Evolutionary conservation across 2,797 vertebrate species (phyloP).

Genomic region (Xyrichtys novacula): DNA sequence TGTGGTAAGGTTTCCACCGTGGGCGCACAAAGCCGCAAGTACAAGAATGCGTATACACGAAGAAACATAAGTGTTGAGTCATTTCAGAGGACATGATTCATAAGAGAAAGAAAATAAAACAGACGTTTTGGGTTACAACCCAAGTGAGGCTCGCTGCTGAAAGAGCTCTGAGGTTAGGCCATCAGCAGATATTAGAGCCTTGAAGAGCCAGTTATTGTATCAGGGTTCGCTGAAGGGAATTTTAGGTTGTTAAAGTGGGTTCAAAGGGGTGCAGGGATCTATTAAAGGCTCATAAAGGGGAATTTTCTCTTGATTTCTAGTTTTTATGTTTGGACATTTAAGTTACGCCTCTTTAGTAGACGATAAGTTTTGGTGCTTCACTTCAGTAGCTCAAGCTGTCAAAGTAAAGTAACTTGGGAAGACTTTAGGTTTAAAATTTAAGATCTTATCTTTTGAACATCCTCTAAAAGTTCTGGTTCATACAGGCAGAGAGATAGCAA

Average conservation of each 20-base stretch:
- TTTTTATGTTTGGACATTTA: too few species aligned
- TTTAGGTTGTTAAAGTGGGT: conserved; percentile 23
- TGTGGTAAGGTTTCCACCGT: conserved; percentile 49
- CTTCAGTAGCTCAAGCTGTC: too few species aligned
- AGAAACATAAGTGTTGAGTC: conserved; percentile 54
- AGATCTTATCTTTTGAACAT: not conserved
- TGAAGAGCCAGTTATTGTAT: conserved; percentile 11
- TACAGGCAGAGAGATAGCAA: not conserved
- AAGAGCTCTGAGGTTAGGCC: conserved; percentile 26
- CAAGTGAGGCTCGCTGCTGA: conserved; percentile 12
- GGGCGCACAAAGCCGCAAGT: conserved; percentile 39
- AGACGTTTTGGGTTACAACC: conserved; percentile 44
- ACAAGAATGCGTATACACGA: conserved; percentile 51
- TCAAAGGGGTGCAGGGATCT: not conserved
- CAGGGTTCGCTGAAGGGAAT: conserved; percentile 18
- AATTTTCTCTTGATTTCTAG: not conserved
- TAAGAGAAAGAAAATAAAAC: conserved; percentile 51
- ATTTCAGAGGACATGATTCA: conserved; percentile 54
- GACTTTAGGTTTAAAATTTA: not conserved
- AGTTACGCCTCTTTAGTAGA: too few species aligned
- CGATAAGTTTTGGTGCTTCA: too few species aligned
- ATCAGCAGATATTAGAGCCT: conserved; percentile 27
- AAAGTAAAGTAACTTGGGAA: too few species aligned
- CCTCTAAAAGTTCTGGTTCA: not conserved
- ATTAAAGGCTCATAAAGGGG: not conserved